Evolutionary conservation across 1,140 invertebrate genomes (phyloP), one percentile per base, ranked within the genome.

Genomic region (Bombyx mandarina): DNA sequence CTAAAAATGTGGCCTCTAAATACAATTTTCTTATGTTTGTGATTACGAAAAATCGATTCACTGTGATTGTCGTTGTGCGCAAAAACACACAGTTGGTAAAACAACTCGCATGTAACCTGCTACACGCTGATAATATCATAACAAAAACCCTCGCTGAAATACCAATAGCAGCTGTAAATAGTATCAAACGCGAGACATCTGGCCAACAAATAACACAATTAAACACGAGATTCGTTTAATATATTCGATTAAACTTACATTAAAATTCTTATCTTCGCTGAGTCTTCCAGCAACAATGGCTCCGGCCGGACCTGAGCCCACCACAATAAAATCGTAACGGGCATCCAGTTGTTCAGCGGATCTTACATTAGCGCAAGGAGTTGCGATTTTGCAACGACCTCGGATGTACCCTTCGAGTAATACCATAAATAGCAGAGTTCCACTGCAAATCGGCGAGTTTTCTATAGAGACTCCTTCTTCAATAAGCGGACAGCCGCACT

Each of bases 381-480:
- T 71, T 7, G 72, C 63, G 57, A 95, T 89, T 63, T 93, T 91
- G 72, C 94, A 95, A 58, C 94, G 93, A 10, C 93, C 93, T 9
- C 92, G 88, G 43, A 95, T 81, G 73, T 93, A 95, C 0, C 93
- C 91, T 69, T 95, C 93, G 8, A 95, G 86, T 0, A 95, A 82
- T 10, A 93, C 90, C 94, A 95, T 95, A 77, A 95, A 95, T 3
- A 94, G 88, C 90, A 94, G 92, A 2, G 90, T 90, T 42, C 92
- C 90, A 44, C 93, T 92, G 76, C 94, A 95, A 60, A 92, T 45
- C 8, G 69, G 63, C 0, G 75, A 93, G 51, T 91, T 90, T 6
- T 92, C 91, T 63, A 95, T 77, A 7, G 93, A 94, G 3, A 93
- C 91, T 3, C 93, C 93, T 18, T 65, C 89, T 48, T 90, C 88